Conservation (phyloP, 35 echinoderm and acorn worm species). For the Stichopus chloronotus region DNA sequence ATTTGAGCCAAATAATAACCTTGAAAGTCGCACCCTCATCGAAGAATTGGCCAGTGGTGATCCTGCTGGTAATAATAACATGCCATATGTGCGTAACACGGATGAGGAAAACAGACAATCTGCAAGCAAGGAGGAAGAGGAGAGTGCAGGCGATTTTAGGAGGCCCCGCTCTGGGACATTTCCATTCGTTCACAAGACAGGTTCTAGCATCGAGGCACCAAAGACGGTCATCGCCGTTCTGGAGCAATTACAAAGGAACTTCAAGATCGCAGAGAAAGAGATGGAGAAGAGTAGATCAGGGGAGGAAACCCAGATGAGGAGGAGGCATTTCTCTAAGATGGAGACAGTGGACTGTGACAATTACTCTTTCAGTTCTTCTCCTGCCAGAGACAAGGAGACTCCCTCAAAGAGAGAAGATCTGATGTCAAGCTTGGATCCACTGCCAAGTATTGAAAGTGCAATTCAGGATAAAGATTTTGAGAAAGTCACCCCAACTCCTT, state of each 20-base stretch:
- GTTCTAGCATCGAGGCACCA: conserved; percentile 25
- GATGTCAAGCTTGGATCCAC: not conserved
- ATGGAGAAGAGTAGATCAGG: not conserved
- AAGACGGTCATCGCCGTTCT: conserved; percentile 73
- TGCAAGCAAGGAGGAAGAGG: not conserved
- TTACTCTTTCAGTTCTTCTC: conserved; percentile 48
- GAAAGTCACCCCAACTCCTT: not conserved
- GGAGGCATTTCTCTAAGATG: conserved; percentile 58
- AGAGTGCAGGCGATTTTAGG: not conserved
- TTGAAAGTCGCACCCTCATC: not conserved
- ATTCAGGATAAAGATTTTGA: not conserved
- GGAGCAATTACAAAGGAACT: conserved; percentile 68
- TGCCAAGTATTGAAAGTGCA: conserved; percentile 16
- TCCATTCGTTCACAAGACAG: conserved; percentile 24
- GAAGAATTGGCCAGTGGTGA: not conserved
- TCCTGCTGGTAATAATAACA: not conserved
- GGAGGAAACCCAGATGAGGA: not conserved
- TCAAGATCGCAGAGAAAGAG: conserved; percentile 48
- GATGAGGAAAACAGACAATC: not conserved
- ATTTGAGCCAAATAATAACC: conserved; percentile 67
- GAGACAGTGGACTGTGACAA: conserved; percentile 67
- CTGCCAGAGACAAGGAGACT: not conserved
- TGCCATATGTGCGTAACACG: not conserved
- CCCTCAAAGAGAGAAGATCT: too few species aligned
- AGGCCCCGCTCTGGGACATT: conserved; percentile 61